Evolutionary conservation across 2,113 vertebrate species (phyloP).

Genomic region (Pterocles orientalis): DNA sequence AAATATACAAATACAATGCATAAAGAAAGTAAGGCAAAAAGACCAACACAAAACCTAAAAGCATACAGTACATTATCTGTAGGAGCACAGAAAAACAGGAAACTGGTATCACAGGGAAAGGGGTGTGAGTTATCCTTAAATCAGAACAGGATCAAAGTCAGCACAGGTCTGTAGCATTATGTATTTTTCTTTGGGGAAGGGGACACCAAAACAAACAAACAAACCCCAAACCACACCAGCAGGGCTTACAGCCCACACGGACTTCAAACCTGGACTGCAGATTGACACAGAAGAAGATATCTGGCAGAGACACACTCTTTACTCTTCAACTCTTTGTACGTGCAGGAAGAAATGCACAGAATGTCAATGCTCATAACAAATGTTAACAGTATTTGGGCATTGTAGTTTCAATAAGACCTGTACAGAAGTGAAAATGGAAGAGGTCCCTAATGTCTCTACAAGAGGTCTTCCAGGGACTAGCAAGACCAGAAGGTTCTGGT

Average conservation of each 20-base stretch:
- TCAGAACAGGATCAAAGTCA: not conserved
- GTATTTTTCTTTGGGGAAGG: not conserved
- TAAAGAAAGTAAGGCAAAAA: not conserved
- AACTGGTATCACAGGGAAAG: not conserved
- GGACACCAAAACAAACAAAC: not conserved
- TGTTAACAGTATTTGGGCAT: not conserved
- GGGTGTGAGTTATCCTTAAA: not conserved
- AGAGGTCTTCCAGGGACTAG: not conserved
- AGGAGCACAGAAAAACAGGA: not conserved
- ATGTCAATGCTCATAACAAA: not conserved
- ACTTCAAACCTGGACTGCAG: not conserved
- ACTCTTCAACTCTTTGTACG: not conserved
- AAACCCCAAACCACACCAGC: not conserved
- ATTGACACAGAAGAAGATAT: not conserved
- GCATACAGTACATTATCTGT: not conserved
- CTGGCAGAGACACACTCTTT: not conserved
- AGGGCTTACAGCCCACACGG: not conserved
- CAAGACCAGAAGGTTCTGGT: not conserved
- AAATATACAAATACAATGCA: not conserved
- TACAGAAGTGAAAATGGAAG: not conserved
- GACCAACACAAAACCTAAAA: not conserved
- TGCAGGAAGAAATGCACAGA: not conserved
- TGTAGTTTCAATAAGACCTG: not conserved
- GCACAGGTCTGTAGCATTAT: not conserved
- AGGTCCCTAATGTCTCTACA: not conserved